Conservation (phyloP, 2,797 vertebrate species). For the Hephaestus fuliginosus region DNA sequence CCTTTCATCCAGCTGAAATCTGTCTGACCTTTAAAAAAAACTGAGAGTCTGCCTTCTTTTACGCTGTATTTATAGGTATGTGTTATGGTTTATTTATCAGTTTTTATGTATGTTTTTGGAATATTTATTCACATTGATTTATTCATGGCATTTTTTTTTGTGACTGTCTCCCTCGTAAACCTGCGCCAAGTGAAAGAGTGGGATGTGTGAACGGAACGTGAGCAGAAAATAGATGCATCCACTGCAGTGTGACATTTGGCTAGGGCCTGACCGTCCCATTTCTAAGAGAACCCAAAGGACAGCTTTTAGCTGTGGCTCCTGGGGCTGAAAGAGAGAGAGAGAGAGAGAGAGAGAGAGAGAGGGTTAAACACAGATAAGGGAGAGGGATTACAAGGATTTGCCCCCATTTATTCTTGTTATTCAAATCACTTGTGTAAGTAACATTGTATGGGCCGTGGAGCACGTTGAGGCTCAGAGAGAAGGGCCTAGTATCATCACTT, state of each 20-base stretch:
- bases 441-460: constrained; percentile 55
- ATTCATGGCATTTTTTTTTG: constrained; percentile 43
- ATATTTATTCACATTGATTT: constrained; percentile 75
- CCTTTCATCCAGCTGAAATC: constrained; percentile 63
- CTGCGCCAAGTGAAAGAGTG: constrained; percentile 43
- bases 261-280: constrained; percentile 67
- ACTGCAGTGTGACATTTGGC: constrained; percentile 79
- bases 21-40: constrained; percentile 70
- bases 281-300: constrained; percentile 71
- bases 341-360: constrained; percentile 58
- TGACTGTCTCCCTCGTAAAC: constrained; percentile 59
- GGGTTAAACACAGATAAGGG: constrained; percentile 69
- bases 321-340: constrained; percentile 60
- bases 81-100: constrained; percentile 74
- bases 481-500: constrained; percentile 41
- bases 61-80: constrained; percentile 66
- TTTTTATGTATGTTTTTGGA: constrained; percentile 69
- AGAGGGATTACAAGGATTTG: constrained; percentile 69
- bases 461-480: constrained; percentile 42
- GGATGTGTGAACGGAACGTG: constrained; percentile 55
- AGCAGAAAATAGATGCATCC: constrained; percentile 72
- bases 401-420: constrained; percentile 64
- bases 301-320: constrained; percentile 70
- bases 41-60: constrained; percentile 55
- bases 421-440: constrained; percentile 67